A percentile compares a stretch with the other conserved stretches of the same genome.
Conservation (phyloP, 2,113 vertebrate species). For the Asarcornis scutulata region DNA sequence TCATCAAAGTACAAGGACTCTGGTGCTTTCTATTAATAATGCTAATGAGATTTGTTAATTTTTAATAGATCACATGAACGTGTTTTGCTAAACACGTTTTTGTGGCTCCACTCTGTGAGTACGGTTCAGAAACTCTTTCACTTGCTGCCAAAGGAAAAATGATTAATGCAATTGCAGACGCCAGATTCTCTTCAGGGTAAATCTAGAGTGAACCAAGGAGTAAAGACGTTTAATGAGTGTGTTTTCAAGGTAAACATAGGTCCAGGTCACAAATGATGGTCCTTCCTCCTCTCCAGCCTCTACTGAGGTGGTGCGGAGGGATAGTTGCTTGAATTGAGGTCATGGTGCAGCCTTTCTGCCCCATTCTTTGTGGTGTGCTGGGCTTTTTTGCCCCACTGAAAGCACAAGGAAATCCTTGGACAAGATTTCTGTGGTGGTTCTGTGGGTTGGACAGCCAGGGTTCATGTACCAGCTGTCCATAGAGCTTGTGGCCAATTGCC, state of each 20-base stretch:
- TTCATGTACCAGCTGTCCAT: accelerated
- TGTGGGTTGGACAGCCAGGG: background rate
- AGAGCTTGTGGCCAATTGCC: background rate
- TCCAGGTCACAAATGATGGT: background rate
- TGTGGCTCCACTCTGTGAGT: accelerated
- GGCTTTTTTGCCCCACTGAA: background rate
- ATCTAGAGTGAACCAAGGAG: conserved; percentile 2
- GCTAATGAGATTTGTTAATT: conserved; percentile 51
- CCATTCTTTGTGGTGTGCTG: background rate
- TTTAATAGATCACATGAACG: conserved; percentile 19
- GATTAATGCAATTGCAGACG: background rate
- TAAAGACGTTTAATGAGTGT: background rate
- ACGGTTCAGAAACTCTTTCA: conserved; percentile 31
- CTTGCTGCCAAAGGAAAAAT: conserved; percentile 22
- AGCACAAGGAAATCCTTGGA: background rate
- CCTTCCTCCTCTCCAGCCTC: background rate
- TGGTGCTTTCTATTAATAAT: conserved; percentile 9
- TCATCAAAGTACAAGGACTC: background rate
- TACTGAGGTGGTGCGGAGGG: background rate
- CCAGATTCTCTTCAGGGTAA: conserved; percentile 32
- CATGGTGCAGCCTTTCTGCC: background rate
- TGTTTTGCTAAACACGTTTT: background rate
- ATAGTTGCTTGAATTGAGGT: background rate
- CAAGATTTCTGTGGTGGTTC: background rate
- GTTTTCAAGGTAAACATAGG: background rate